Conservation (phyloP, 2,113 vertebrate species). For the Ursus arctos region DNA sequence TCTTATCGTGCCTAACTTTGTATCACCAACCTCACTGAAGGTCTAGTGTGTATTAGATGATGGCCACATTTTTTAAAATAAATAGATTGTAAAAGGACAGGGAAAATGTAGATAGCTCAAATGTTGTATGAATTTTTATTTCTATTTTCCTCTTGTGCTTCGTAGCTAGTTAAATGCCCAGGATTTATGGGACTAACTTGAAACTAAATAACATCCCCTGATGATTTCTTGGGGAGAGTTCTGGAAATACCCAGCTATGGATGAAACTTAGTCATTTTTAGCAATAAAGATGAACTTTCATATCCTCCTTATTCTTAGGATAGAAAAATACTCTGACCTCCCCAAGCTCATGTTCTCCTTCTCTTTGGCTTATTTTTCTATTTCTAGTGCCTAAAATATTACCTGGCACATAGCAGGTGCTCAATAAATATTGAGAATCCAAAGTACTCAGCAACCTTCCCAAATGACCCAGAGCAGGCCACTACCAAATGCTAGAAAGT, state of each 20-base stretch:
- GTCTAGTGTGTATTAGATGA: background rate
- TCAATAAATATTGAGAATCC: background rate
- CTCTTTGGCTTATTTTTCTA: background rate
- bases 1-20: background rate
- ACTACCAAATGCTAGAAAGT: background rate
- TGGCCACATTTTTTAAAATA: background rate
- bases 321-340: background rate
- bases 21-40: background rate
- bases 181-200: background rate
- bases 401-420: background rate
- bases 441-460: background rate
- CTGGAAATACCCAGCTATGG: background rate
- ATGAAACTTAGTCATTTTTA: background rate
- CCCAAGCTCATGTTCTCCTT: background rate
- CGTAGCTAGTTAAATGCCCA: background rate
- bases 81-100: background rate
- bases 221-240: background rate
- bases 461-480: background rate
- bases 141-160: background rate
- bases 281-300: background rate
- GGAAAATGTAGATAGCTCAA: background rate
- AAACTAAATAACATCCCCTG: background rate
- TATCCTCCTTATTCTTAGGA: background rate
- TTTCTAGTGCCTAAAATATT: background rate
- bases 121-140: background rate